Conservation (phyloP, 1,140 invertebrate species). For the Whitmania pigra region DNA sequence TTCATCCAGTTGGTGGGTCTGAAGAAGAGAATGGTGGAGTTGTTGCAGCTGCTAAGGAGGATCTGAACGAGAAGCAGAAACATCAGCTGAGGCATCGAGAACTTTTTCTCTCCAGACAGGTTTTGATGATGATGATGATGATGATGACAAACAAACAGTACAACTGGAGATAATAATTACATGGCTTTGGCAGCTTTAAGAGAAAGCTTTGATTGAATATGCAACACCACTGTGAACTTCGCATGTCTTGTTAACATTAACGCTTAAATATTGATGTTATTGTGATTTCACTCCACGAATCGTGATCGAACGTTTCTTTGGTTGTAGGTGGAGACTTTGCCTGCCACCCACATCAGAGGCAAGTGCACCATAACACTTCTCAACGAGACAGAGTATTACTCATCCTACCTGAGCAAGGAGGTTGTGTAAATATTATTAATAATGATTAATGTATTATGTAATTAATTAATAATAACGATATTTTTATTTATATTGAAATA, state of each 20-base stretch:
- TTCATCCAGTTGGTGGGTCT: conserved; percentile 46
- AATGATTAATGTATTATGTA: no score
- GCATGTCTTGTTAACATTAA: background rate
- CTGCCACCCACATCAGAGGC: conserved; percentile 93
- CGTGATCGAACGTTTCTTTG: background rate
- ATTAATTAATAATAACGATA: background rate
- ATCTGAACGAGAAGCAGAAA: conserved; percentile 48
- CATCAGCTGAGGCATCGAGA: conserved; percentile 94
- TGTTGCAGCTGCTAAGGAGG: conserved; percentile 34
- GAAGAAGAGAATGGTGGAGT: conserved; percentile 44
- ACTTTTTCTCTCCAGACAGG: conserved; percentile 87
- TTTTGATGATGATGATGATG: conserved; percentile 60
- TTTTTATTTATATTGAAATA: no score
- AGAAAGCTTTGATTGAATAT: no score
- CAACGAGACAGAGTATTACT: conserved; percentile 90
- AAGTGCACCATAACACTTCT: conserved; percentile 95
- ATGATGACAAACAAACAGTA: background rate
- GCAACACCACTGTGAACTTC: no score
- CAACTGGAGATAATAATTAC: no score
- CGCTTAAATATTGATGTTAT: background rate
- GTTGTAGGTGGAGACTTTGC: conserved; percentile 45
- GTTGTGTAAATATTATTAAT: conserved; percentile 42
- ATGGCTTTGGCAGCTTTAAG: no score
- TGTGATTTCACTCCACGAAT: background rate
- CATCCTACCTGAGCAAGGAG: conserved; percentile 91